Conservation (phyloP, 2,888 invertebrate genomes). For the Spodoptera littoralis region DNA sequence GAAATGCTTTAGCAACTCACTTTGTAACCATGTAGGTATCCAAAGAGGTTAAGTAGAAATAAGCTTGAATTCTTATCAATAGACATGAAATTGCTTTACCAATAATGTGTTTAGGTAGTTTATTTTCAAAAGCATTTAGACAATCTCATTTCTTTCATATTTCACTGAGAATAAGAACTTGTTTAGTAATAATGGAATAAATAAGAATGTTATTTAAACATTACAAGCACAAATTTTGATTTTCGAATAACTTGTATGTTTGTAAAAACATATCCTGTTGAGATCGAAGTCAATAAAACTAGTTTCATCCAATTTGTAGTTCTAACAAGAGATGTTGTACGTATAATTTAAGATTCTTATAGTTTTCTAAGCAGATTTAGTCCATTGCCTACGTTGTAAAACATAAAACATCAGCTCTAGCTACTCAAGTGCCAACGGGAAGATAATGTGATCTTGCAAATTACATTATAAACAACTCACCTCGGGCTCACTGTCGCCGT, state of each 20-base stretch:
- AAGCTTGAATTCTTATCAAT: too few species aligned
- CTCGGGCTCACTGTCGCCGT: constrained; percentile 88
- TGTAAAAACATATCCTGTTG: constrained; percentile 46
- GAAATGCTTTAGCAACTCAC: too few species aligned
- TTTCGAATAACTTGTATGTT: background rate
- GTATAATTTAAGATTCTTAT: background rate
- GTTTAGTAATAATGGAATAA: too few species aligned
- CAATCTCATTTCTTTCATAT: too few species aligned
- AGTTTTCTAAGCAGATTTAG: constrained; percentile 36
- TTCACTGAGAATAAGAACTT: too few species aligned
- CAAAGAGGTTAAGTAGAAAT: too few species aligned
- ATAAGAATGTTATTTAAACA: constrained; percentile 2
- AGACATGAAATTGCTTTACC: too few species aligned
- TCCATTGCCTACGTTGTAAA: constrained; percentile 23
- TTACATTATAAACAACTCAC: constrained; percentile 79
- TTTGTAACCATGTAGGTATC: too few species aligned
- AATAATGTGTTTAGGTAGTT: too few species aligned
- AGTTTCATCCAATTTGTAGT: constrained; percentile 8
- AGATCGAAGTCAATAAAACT: background rate
- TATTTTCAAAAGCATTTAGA: too few species aligned
- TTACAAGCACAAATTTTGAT: background rate
- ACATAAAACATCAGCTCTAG: constrained; percentile 50
- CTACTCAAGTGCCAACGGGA: constrained; percentile 57
- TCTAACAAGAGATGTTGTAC: background rate
- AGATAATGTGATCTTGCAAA: constrained; percentile 54